Percentiles rank a stretch among this genome's conserved stretches.
Conservation (phyloP, 2,797 vertebrate genomes). For the Simalia tracyae region DNA sequence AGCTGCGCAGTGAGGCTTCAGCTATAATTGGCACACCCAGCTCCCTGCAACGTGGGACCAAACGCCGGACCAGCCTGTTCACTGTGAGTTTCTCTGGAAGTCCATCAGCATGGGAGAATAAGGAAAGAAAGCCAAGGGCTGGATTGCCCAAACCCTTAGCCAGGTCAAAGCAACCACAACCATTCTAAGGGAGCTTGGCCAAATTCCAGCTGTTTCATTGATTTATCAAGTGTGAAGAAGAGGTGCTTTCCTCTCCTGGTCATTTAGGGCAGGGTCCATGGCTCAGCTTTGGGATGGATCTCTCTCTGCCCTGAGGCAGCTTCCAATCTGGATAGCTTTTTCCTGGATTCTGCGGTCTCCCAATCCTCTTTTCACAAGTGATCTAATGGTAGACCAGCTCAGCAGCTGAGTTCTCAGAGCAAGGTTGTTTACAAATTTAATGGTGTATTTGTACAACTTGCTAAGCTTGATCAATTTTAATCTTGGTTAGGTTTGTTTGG, state of each 20-base stretch:
- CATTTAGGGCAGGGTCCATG: background rate
- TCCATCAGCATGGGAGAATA: fast-evolving
- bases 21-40: constrained; percentile 78
- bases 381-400: background rate
- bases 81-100: constrained; percentile 76
- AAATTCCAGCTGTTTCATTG: background rate
- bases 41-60: constrained; percentile 82
- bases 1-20: constrained; percentile 79
- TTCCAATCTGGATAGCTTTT: background rate
- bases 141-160: background rate
- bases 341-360: background rate
- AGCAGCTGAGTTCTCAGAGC: background rate
- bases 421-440: background rate
- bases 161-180: background rate
- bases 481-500: background rate
- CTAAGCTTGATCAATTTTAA: background rate
- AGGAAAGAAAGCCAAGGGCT: no score
- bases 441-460: background rate
- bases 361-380: background rate
- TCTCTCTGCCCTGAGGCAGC: background rate
- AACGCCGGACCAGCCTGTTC: constrained; percentile 91
- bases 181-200: background rate
- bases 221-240: background rate
- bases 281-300: background rate
- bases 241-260: background rate